Evolutionary conservation across 2,888 invertebrate genomes (phyloP), one percentile per base, ranked within the genome.

Genomic region (Amphipyra berbera): DNA sequence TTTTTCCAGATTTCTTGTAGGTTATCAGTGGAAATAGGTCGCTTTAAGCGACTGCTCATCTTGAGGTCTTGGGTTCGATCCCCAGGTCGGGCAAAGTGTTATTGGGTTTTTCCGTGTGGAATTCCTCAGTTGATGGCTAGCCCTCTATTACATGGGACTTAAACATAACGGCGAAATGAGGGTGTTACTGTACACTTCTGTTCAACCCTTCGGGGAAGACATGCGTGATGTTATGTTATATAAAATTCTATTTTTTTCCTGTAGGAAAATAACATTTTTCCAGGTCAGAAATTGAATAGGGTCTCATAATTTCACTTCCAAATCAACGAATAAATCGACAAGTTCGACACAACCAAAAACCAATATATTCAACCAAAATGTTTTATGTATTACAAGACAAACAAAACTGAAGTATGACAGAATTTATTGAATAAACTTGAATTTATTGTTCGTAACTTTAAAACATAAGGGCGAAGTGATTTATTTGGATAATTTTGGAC

Each of bases 351-450:
- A 61, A 9, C 46, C 27, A 41, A 74, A 73, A 55, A 59, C 61
- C 68, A 78, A 74, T 67, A 70, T 57, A 50, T 42, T 49, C 45
- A 52, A 45, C 6, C 14, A 50, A 68, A 71, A 71, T 76, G 76
- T 78, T 76, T 76, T 78, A 76, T 71, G 68, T 78, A 75, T 76
- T 41, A 59, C 27, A 61, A 61, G 65, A 68, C 63, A 61, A 75
- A 68, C 61, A 75, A 33, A 66, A 41, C 38, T 48, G 61, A 75
- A 67, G 50, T 60, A 53, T 59, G 45, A 14, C 41, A 30, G 50
- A 61, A 79, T 73, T 78, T 76, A 76, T 76, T 79, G 59, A 70
- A 73, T 76, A 64, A 73, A 76, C 61, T 79, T 47, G 15, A 54
- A 77, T 77, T 69, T 79, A 79, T 79, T 61, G 73, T 53, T 49